Evolutionary conservation across 2,113 vertebrate genomes (phyloP), one percentile per base, ranked within the genome.

Genomic region (Cyrtonyx montezumae): DNA sequence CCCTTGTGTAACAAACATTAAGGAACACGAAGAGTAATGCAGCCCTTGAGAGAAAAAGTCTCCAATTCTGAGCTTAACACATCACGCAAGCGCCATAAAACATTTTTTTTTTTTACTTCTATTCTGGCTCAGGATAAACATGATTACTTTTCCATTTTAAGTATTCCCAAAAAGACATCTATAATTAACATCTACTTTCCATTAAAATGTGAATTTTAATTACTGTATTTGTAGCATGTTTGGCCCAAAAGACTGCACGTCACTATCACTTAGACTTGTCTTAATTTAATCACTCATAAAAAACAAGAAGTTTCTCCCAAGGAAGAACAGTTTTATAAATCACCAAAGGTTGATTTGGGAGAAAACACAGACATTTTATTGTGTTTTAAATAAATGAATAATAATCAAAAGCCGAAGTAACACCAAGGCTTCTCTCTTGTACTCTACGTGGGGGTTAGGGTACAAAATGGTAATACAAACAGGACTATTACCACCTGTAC

Each of bases 141-240:
- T 13, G 36, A 84, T 84, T 91, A 79, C 45, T 93, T 84, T 62
- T 76, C 37, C 77, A 92, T 91, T 92, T 88, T 49, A 79, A 79
- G 32, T 87, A 94, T 87, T 84, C 92, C 84, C 91, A 28, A 53
- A 53, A 79, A 73, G 87, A 87, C 11, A 53, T 92, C 49, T 59
- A 40, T 87, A 93, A 95, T 95, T 94, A 93, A 79, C 43, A 93
- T 82, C 75, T 82, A 69, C 40, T 84, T 92, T 89, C 92, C 88
- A 92, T 92, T 73, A 76, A 84, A 58, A 81, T 84, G 42, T 13
- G 25, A 69, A 82, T 94, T 89, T 91, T 94, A 96, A 94, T 94
- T 94, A 84, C 58, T 90, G 40, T 37, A 36, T 87, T 93, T 81
- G 88, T 91, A 79, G 49, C 73, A 13, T 69, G 87, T 73, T 95